phyloP scores from a whole-genome alignment of 2,888 invertebrate species.

The Unio delphinus region DNA sequence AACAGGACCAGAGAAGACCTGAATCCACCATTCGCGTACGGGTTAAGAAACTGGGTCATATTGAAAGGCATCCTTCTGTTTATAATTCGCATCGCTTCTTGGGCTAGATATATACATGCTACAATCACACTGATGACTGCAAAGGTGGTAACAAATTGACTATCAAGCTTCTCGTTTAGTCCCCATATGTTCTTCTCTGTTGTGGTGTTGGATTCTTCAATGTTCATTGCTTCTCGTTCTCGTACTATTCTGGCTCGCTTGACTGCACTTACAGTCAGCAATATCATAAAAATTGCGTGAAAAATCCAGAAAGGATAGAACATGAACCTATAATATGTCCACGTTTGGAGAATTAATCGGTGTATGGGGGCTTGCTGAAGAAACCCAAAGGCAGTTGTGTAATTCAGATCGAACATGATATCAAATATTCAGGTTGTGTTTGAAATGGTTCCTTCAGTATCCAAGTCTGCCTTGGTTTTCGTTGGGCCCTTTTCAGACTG shows the following conservation, averaged over 20 bases:
- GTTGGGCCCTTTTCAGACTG: conserved; percentile 1
- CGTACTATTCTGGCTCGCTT: conserved; percentile 9
- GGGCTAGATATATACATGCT: conserved; percentile 21
- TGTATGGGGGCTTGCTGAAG: conserved; percentile 36
- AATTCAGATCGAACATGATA: conserved; percentile 42
- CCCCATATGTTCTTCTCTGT: conserved; percentile 7
- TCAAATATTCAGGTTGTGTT: conserved; percentile 36
- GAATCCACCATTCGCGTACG: conserved; percentile 44
- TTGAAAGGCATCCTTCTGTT: conserved; percentile 23
- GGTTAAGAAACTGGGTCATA: conserved; percentile 15
- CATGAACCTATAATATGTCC: conserved; percentile 29
- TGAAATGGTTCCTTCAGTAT: conserved; percentile 1
- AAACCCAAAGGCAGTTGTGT: conserved; percentile 38
- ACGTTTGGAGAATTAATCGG: conserved; percentile 42
- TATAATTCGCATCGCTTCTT: conserved; percentile 14
- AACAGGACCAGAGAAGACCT: conserved; percentile 39
- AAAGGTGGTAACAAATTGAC: conserved; percentile 17
- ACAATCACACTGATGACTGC: conserved; percentile 23
- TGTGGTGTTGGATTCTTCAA: conserved; percentile 13
- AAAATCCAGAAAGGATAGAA: conserved; percentile 40
- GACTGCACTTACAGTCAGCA: conserved; percentile 33
- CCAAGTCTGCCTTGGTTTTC: not conserved
- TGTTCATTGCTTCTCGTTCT: not conserved
- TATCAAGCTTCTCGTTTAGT: conserved; percentile 5
- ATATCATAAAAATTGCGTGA: conserved; percentile 34